Evolutionary conservation across 2,113 vertebrate genomes (phyloP).

Genomic region (Psephotus haematonotus): DNA sequence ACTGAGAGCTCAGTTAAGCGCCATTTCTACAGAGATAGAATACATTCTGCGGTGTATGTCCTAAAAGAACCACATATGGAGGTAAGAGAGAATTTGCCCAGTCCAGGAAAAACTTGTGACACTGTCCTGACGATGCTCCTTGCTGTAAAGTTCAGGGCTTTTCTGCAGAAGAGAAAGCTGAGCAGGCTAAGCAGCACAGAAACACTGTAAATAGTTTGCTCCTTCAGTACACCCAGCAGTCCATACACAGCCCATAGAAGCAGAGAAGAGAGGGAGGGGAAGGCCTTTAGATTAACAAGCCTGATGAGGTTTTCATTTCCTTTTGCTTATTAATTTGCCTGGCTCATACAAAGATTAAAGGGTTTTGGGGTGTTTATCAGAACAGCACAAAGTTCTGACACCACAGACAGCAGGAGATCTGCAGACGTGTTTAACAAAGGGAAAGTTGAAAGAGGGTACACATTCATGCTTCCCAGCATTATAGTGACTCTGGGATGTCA

Average conservation of each 20-base stretch:
- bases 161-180: background rate
- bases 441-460: background rate
- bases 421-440: background rate
- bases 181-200: background rate
- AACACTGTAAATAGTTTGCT: background rate
- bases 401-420: conserved; percentile 10
- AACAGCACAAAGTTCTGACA: background rate
- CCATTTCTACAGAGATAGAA: background rate
- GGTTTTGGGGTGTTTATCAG: background rate
- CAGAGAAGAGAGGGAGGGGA: background rate
- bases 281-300: background rate
- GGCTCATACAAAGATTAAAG: background rate
- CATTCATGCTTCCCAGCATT: background rate
- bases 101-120: background rate
- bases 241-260: background rate
- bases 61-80: background rate
- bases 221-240: background rate
- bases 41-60: background rate
- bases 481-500: background rate
- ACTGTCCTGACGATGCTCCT: background rate
- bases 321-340: background rate
- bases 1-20: background rate
- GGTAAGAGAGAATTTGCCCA: background rate
- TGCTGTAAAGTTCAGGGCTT: background rate
- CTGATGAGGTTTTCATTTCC: background rate